Base-by-base conservation (phyloP, 2,113 vertebrate species). In the Dicrurus megarhynchus region DNA sequence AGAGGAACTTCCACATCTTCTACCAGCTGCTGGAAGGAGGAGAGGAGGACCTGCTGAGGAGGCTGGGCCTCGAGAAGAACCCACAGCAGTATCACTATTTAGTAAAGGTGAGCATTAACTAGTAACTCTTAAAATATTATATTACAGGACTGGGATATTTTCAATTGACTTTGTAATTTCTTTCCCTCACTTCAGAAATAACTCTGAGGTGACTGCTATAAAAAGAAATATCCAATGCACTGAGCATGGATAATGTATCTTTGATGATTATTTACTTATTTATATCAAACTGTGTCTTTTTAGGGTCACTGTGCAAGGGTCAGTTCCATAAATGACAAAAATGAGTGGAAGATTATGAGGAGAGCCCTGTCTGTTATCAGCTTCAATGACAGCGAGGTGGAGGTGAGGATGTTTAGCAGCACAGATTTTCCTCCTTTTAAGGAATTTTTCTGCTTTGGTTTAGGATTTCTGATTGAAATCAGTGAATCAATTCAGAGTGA, bases 1-100 rank as follows among this genome's bases (percentile, higher is more conserved):
- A 99, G 97, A 98, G 99, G 88, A 99, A 99, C 98, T 99, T 99
- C 98, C 99, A 99, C 92, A 98, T 99, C 88, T 99, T 99, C 97
- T 99, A 99, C 97, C 99, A 99, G 97, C 97, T 99, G 83, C 98
- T 99, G 16, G 99, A 99, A 56, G 99, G 99, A 9, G 99, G 98
- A 0, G 99, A 99, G 63, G 99, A 99, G 74, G 99, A 99, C 57
- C 97, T 99, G 6, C 98, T 99, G 68, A 97, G 99, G 26, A 97
- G 98, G 27, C 98, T 99, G 86, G 99, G 99, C 35, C 98, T 99
- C 14, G 99, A 99, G 85, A 98, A 98, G 93, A 99, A 98, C 94
- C 95, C 99, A 2, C 99, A 99, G 69, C 99, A 99, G 97, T 99
- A 99, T 97, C 98, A 99, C 93, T 99, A 98, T 95, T 98, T 99